Conservation (phyloP, 2,113 vertebrate species). For the Eptatretus burgeri region DNA sequence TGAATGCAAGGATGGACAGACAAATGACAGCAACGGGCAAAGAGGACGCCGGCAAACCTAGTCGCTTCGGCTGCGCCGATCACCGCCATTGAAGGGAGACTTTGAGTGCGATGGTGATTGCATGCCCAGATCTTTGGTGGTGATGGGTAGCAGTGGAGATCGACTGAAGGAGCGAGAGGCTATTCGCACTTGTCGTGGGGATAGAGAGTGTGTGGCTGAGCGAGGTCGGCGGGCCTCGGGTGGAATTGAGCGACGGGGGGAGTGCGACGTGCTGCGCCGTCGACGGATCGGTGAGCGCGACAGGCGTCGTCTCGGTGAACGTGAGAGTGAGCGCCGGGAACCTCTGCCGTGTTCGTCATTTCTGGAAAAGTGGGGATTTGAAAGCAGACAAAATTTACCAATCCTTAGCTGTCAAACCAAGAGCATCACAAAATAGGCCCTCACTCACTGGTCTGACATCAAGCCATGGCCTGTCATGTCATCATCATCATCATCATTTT, state of each 20-base stretch:
- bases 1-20: no score
- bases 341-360: neutral
- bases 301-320: neutral
- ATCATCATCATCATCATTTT: neutral
- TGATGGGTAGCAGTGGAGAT: no score
- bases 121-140: no score
- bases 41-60: no score
- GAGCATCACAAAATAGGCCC: neutral
- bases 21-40: no score
- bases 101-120: no score
- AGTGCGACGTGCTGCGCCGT: neutral
- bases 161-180: no score
- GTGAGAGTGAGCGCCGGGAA: neutral
- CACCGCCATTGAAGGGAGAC: no score
- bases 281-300: conserved; percentile 3
- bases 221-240: conserved; percentile 1
- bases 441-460: neutral
- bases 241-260: conserved; percentile 1
- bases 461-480: no score
- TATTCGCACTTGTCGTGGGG: neutral
- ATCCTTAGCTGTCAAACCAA: neutral
- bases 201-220: neutral
- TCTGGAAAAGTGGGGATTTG: neutral
- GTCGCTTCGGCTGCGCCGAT: no score
- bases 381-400: neutral